These are phyloP conservation scores for Sminthurinus aureus DNA, from an alignment of 2,888 invertebrate species.

Conservation along the genomic window DNA sequence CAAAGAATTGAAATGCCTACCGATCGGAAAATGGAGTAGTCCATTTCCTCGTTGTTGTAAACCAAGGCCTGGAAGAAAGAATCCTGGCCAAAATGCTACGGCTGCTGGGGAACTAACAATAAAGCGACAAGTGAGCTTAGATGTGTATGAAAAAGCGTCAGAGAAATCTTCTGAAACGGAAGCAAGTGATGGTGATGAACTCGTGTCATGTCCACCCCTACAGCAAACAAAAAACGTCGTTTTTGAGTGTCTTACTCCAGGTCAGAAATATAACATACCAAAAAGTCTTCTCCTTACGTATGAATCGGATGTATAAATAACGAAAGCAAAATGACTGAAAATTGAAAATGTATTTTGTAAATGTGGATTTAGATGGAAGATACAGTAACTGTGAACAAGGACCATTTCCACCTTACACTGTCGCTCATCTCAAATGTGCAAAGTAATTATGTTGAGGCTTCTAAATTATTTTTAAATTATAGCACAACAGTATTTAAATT, in stretches of 20 bases:
- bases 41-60: slow-evolving; percentile 45
- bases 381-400: slow-evolving; percentile 40
- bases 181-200: slow-evolving; percentile 26
- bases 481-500: not conserved
- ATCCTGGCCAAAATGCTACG: not conserved
- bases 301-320: no score
- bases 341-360: no score
- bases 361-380: slow-evolving; percentile 37
- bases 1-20: slow-evolving; percentile 23
- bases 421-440: slow-evolving; percentile 41
- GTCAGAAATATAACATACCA: no score
- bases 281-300: no score
- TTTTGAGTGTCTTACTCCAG: slow-evolving; percentile 37
- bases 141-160: slow-evolving; percentile 37
- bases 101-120: no score
- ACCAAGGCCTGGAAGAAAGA: not conserved
- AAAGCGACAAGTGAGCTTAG: slow-evolving; percentile 15
- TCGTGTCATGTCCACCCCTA: slow-evolving; percentile 40
- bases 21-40: slow-evolving; percentile 41
- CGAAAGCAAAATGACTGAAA: no score
- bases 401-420: slow-evolving; percentile 45
- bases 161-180: not conserved
- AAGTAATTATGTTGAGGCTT: slow-evolving; percentile 12
- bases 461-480: not conserved
- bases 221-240: slow-evolving; percentile 42